A percentile compares a stretch with the other conserved stretches of the same genome.
phyloP scores from a whole-genome alignment of 2,888 invertebrate genomes.

The Chalcosyrphus nemorum region DNA sequence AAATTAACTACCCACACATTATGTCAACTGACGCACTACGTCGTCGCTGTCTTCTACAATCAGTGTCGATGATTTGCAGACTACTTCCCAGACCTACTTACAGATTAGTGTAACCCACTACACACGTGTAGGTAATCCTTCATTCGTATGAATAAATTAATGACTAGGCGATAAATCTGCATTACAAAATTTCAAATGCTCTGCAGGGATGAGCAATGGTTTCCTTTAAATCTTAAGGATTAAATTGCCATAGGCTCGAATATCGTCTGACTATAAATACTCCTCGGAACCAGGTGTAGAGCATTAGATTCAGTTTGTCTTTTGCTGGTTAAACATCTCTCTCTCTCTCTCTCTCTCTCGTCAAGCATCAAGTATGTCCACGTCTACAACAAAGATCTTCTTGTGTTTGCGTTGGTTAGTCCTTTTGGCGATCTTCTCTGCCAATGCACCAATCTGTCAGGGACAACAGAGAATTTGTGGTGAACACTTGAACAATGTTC shows the following conservation, averaged over 20 bases:
- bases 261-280: conserved; percentile 4
- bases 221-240: not conserved
- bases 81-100: not conserved
- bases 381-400: not conserved
- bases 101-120: not conserved
- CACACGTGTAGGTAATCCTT: not conserved
- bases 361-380: not conserved
- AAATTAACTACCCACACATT: not conserved
- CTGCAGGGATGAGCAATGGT: not conserved
- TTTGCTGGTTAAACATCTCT: not conserved
- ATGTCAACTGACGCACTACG: not conserved
- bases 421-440: not conserved
- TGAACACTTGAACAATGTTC: not conserved
- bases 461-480: not conserved
- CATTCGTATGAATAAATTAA: not conserved
- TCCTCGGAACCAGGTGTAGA: not conserved
- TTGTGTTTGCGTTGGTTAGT: not conserved
- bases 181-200: not conserved
- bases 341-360: not conserved
- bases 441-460: not conserved
- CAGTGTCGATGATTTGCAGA: not conserved
- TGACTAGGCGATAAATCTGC: not conserved
- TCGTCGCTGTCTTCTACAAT: not conserved
- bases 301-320: conserved; percentile 4
- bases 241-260: not conserved